These are phyloP conservation scores for Lasioglossum vierecki DNA, from an alignment of 2,888 invertebrate species.

Conservation along the genomic window DNA sequence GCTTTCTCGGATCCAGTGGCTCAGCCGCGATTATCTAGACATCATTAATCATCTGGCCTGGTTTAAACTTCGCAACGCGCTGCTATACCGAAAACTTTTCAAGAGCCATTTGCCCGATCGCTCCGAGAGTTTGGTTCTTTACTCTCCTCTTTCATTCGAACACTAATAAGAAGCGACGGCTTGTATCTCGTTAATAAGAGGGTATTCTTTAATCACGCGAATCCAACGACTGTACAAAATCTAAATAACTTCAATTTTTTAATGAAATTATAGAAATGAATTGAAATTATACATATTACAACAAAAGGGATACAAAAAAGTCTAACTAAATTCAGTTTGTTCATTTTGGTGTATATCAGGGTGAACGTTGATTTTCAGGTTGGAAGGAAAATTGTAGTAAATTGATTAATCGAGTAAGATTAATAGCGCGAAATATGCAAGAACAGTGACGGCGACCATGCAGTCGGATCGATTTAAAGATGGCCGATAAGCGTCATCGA, in stretches of 20 bases:
- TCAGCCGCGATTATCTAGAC: slow-evolving; percentile 75
- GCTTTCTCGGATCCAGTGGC: slow-evolving; percentile 74
- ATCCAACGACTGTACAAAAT: not conserved
- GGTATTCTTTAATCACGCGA: not conserved
- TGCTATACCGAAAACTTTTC: slow-evolving; percentile 65
- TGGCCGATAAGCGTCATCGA: slow-evolving; percentile 62
- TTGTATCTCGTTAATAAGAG: slow-evolving; percentile 11
- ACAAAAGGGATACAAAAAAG: no score
- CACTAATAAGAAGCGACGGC: not conserved
- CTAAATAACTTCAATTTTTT: no score
- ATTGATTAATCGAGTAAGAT: not conserved
- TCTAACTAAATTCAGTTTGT: not conserved
- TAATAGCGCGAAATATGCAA: not conserved
- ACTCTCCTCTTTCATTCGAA: slow-evolving; percentile 25
- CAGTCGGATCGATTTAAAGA: slow-evolving; percentile 54
- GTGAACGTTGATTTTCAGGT: not conserved
- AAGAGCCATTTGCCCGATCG: slow-evolving; percentile 63
- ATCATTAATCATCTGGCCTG: slow-evolving; percentile 77
- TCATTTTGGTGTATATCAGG: no score
- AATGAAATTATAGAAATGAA: no score
- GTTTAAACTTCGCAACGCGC: slow-evolving; percentile 65
- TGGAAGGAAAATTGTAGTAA: no score
- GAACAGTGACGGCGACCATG: slow-evolving; percentile 3
- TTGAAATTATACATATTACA: no score
- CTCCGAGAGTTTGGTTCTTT: slow-evolving; percentile 29